phyloP scores from a whole-genome alignment of 1,140 invertebrate genomes.

The Dendroctonus valens region DNA sequence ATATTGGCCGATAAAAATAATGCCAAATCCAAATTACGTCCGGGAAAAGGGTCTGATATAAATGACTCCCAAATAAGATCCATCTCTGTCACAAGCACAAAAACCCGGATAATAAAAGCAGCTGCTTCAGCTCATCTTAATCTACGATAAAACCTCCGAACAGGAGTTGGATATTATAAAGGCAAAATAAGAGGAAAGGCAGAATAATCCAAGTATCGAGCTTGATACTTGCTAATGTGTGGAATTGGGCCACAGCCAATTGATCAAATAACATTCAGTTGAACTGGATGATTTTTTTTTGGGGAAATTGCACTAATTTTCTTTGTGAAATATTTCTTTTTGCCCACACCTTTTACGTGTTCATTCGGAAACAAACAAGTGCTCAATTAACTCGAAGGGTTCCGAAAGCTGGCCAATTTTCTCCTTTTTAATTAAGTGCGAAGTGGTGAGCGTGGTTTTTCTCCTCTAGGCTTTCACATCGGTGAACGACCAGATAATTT shows the following conservation, averaged over 20 bases:
- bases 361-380: not conserved
- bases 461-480: too few relatives aligned
- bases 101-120: conserved; percentile 1
- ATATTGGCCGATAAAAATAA: too few relatives aligned
- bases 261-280: too few relatives aligned
- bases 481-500: too few relatives aligned
- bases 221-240: conserved; percentile 5
- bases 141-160: conserved; percentile 2
- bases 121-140: conserved; percentile 7
- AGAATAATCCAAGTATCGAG: not conserved
- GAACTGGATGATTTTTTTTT: too few relatives aligned
- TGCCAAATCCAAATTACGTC: too few relatives aligned
- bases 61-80: not conserved
- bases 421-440: not conserved
- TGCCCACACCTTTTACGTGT: not conserved
- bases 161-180: conserved; percentile 5
- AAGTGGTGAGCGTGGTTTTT: too few relatives aligned
- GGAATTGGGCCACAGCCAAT: not conserved
- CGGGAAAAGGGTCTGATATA: not conserved
- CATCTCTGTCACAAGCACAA: conserved; percentile 6
- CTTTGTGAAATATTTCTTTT: not conserved
- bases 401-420: not conserved
- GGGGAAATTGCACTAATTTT: not conserved
- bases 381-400: not conserved
- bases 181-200: not conserved